phyloP scores from a whole-genome alignment of 2,888 invertebrate genomes.

The Zygothrica quintamaculata region DNA sequence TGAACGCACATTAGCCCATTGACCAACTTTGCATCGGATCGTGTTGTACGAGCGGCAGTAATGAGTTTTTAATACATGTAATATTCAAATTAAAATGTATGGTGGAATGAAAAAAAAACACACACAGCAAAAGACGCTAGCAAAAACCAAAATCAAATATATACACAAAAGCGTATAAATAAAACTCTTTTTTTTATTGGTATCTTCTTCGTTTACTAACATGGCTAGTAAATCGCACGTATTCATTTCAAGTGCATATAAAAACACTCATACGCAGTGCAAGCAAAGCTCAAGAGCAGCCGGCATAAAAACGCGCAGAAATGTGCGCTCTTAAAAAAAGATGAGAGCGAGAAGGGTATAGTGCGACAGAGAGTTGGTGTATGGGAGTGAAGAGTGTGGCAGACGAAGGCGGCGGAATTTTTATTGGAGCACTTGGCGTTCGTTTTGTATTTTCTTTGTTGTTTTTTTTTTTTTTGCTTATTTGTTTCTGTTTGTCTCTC shows the following conservation, averaged over 20 bases:
- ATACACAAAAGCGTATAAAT: constrained; percentile 43
- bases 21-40: constrained; percentile 64
- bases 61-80: constrained; percentile 78
- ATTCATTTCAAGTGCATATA: constrained; percentile 73
- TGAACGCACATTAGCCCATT: constrained; percentile 70
- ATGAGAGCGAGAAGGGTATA: constrained; percentile 25
- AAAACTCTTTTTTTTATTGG: constrained; percentile 35
- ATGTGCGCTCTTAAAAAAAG: constrained; percentile 61
- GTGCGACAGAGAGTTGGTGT: constrained; percentile 18
- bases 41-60: constrained; percentile 51
- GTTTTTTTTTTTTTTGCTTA: constrained; percentile 19
- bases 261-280: constrained; percentile 69
- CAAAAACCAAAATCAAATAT: constrained; percentile 66
- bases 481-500: constrained; percentile 41
- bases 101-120: constrained; percentile 33
- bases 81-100: constrained; percentile 75
- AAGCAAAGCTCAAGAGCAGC: constrained; percentile 67
- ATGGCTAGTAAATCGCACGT: constrained; percentile 65
- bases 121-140: constrained; percentile 29
- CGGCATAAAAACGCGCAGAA: constrained; percentile 43
- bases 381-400: constrained; percentile 51
- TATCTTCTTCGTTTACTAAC: background rate
- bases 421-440: constrained; percentile 75
- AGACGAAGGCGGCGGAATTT: constrained; percentile 73
- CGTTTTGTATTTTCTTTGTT: constrained; percentile 20